These are phyloP conservation scores for Anser brachyrhynchus DNA, from an alignment of 2,113 vertebrate species.

Conservation along the genomic window DNA sequence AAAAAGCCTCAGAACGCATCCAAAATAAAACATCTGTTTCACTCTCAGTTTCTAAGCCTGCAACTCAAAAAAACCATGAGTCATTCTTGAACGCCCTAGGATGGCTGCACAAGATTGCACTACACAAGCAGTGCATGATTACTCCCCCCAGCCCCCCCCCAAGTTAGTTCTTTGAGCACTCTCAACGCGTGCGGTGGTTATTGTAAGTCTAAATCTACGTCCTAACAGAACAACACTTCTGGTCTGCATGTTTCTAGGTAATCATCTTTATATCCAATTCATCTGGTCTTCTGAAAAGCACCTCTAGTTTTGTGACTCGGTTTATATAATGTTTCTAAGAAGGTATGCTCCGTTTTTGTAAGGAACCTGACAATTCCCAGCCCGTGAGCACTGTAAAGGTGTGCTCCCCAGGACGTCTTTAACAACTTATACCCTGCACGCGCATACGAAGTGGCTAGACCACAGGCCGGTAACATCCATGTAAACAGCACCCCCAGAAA, in stretches of 20 bases:
- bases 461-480: neutral
- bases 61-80: neutral
- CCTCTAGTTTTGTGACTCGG: neutral
- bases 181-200: neutral
- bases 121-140: neutral
- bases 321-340: neutral
- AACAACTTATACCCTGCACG: accelerated
- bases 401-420: too few species aligned
- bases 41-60: neutral
- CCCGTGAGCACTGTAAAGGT: accelerated
- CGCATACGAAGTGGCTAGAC: neutral
- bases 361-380: neutral
- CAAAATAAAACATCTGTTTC: neutral
- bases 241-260: neutral
- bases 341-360: neutral
- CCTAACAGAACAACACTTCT: neutral
- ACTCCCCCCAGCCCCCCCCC: too few species aligned
- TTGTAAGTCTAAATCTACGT: neutral
- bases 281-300: neutral
- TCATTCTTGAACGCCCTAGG: neutral
- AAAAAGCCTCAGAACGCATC: neutral
- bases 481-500: neutral
- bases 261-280: neutral
- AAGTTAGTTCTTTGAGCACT: neutral
- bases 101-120: neutral